Base-by-base conservation (phyloP, 2,113 vertebrate species). In the Notothenia rossii region DNA sequence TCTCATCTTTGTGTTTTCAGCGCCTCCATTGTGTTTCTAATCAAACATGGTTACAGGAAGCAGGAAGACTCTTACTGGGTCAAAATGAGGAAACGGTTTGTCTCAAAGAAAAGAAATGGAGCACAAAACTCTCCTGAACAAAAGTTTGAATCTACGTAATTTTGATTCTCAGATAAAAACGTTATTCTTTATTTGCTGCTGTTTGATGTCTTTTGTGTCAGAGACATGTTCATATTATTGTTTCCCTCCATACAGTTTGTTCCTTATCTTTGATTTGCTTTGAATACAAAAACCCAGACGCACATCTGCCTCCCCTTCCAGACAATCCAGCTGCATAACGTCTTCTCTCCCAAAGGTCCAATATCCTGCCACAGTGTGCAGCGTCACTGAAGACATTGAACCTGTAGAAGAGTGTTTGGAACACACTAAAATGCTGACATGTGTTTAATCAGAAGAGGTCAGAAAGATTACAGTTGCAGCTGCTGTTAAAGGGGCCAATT, bases 361-460 rank as follows among this genome's bases (percentile, higher is more conserved):
- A 62, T 87, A 85, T 87, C 85, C 79, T 81, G 79, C 54, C 56
- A n/a, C 56, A 0, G 46, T 66, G 56, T 64, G 43, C 48, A n/a
- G 71, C 69, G 45, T 60, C 20, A 59, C 17, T 48, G 48, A 18
- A 74, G 51, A 77, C 76, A 71, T 25, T 54, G 68, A 80, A 82
- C 66, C 67, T 29, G 54, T 40, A 66, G 59, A 68, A 72, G 58
- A 54, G n/a, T n/a, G n/a, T n/a, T 78, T 25, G 11, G 22, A 20
- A 51, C 7, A 22, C 2, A 50, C 17, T 36, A 3, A n/a, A 58
- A 59, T 13, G 17, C 29, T 40, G 36, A 40, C 36, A 7, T 40
- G 7, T 7, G 36, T 40, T 40, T 25, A 17, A 53, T 29, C 63
- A 65, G 14, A 7, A 13, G 25, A 36, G 22, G 46, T 50, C 25